Conservation (phyloP, 2,888 invertebrate species). For the Acronicta alni region DNA sequence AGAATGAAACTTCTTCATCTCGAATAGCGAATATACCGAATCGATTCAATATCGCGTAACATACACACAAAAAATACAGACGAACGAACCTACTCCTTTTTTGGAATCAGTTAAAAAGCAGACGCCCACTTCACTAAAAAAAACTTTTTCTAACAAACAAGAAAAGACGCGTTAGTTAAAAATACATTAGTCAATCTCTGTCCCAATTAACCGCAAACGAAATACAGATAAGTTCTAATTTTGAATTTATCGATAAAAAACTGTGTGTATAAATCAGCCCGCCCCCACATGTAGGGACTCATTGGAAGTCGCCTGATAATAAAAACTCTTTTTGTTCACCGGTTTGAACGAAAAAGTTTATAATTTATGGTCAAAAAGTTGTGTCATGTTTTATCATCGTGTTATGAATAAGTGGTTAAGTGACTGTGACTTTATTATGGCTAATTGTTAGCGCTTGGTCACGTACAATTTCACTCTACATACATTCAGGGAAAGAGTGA, state of each 20-base stretch:
- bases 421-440: slow-evolving; percentile 22
- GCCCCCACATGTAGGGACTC: slow-evolving; percentile 66
- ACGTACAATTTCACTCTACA: too few species aligned
- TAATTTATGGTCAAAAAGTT: slow-evolving; percentile 61
- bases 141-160: slow-evolving; percentile 25
- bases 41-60: too few species aligned
- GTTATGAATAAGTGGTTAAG: slow-evolving; percentile 41
- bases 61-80: too few species aligned
- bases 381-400: slow-evolving; percentile 50
- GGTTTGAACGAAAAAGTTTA: slow-evolving; percentile 61
- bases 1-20: too few species aligned
- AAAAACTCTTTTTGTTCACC: slow-evolving; percentile 62
- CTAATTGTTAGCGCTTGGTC: slow-evolving; percentile 14
- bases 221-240: slow-evolving; percentile 77
- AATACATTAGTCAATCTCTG: slow-evolving; percentile 74
- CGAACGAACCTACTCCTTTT: too few species aligned
- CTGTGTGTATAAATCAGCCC: slow-evolving; percentile 75
- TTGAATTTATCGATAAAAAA: slow-evolving; percentile 81
- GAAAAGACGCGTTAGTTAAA: slow-evolving; percentile 69
- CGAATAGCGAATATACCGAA: too few species aligned
- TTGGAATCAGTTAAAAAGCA: too few species aligned
- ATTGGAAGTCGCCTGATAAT: slow-evolving; percentile 53
- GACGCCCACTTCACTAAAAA: slow-evolving; percentile 8
- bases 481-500: too few species aligned
- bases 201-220: slow-evolving; percentile 68